Evolutionary conservation across 2,888 invertebrate species (phyloP).

Genomic region (Leistus spinibarbis): DNA sequence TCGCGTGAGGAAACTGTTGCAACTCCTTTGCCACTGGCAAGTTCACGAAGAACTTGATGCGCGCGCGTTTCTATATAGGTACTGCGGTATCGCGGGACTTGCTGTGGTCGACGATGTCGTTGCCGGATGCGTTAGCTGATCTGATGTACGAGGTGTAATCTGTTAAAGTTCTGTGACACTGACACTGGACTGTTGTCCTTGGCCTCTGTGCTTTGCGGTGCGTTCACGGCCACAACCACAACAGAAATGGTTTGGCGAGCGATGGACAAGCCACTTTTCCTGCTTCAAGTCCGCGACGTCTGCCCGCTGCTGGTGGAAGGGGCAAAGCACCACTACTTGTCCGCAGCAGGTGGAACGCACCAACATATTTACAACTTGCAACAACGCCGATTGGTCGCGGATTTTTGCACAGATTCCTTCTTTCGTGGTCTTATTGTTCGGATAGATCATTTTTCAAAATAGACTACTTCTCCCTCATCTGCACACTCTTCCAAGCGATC

Average conservation of each 20-base stretch:
- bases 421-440: conserved; percentile 33
- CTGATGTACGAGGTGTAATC: background rate
- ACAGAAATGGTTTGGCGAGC: conserved; percentile 57
- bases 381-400: conserved; percentile 23
- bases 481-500: background rate
- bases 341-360: conserved; percentile 52
- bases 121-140: background rate
- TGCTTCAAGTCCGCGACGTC: conserved; percentile 48
- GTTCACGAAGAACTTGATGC: conserved; percentile 3
- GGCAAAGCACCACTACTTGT: conserved; percentile 51
- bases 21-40: background rate
- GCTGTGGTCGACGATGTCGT: background rate
- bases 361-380: conserved; percentile 33
- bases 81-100: background rate
- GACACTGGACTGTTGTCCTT: conserved; percentile 46
- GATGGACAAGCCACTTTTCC: conserved; percentile 57
- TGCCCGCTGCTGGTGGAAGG: conserved; percentile 48
- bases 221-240: conserved; percentile 58
- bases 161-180: conserved; percentile 48
- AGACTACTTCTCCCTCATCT: background rate
- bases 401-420: conserved; percentile 18
- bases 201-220: conserved; percentile 46
- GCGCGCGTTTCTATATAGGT: conserved; percentile 1
- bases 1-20: conserved; percentile 3
- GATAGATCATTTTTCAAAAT: conserved; percentile 31